Base-by-base conservation (phyloP, 2,113 vertebrate genomes). In the Platysteira castanea region DNA sequence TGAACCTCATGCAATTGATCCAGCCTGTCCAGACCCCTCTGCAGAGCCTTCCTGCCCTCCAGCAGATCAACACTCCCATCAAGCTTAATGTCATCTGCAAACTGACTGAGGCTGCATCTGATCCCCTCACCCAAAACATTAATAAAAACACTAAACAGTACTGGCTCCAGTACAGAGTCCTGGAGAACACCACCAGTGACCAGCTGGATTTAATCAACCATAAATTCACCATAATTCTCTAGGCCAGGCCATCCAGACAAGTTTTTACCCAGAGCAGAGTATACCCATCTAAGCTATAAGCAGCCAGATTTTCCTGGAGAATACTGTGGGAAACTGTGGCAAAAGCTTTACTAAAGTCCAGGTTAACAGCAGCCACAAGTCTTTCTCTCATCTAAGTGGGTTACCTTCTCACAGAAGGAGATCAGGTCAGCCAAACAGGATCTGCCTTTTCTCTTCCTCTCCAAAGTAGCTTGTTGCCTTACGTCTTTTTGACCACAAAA, bases 71-170 rank as follows among this genome's bases (percentile, higher is more conserved):
- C 26, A 35, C 18, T 24, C 27, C 17, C 6, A 12, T 9, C 4
- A 4, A 59, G 11, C 27, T 35, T 46, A 37, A 6, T 49, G 13
- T 22, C 3, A 8, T 21, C 39, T 65, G 30, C 46, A 47, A 73
- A 49, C 24, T 49, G 37, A 53, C 18, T 15, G 23, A 50, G 41
- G 11, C 6, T 13, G 3, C 6, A 19, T 16, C 63, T 6, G 5
- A 67, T 68, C 5, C 28, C 14, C 14, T 68, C 0, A 0, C 49
- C n/a, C 11, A 42, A 59, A 57, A 41, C 2, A 12, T 12, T 24
- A 39, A 70, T 47, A 47, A 75, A 59, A 49, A 7, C 20, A 57
- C 35, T 85, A 42, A 76, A 47, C 7, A 53, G 39, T 42, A 42
- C 53, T 30, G 27, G 13, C 10, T 30, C 15, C n/a, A 65, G 3